phyloP scores from a whole-genome alignment of 2,113 vertebrate species.

The Pygathrix nemaeus region DNA sequence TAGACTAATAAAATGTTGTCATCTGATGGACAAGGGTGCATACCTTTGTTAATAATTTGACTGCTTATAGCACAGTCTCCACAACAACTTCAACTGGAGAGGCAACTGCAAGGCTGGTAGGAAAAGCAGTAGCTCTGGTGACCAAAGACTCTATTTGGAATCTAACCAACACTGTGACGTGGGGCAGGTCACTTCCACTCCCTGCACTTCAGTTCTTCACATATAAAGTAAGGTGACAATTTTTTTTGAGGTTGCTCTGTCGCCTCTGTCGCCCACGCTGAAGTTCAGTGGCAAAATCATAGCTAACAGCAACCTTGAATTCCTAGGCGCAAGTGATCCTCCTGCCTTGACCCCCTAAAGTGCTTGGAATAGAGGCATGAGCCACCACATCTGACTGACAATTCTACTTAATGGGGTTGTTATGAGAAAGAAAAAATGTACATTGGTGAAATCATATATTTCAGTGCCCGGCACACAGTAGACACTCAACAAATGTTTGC shows the following conservation, averaged over 20 bases:
- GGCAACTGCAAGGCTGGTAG: conserved; percentile 16
- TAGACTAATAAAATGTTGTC: conserved; percentile 22
- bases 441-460: background rate
- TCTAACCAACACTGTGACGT: conserved; percentile 5
- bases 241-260: no score
- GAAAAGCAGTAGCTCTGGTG: conserved; percentile 18
- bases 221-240: background rate
- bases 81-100: conserved; percentile 11
- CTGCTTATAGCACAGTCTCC: background rate
- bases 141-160: conserved; percentile 54
- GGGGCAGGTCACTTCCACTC: background rate
- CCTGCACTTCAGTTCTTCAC: conserved; percentile 19
- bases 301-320: no score
- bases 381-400: no score
- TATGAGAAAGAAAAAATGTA: background rate
- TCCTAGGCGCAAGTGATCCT: no score
- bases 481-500: conserved; percentile 20
- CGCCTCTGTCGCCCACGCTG: no score
- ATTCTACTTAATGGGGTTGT: background rate
- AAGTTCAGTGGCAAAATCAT: no score
- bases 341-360: no score
- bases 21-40: conserved; percentile 29
- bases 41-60: conserved; percentile 51
- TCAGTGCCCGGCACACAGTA: background rate
- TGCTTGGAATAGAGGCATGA: no score